Conservation (phyloP, 2,797 vertebrate species). For the Mormyrus hasselquistii region DNA sequence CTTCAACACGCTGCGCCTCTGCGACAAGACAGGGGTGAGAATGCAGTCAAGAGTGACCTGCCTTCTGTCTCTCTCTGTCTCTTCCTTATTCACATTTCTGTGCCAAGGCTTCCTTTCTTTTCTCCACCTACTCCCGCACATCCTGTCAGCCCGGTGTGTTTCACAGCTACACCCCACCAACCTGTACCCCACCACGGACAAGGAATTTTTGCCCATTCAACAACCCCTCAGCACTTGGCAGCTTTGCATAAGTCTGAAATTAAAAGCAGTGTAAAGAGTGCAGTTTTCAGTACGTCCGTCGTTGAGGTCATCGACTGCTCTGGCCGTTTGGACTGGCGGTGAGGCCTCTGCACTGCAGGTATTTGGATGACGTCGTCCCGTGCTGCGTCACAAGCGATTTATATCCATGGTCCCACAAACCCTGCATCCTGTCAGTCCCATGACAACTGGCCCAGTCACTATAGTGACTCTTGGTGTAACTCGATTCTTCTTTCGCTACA, state of each 20-base stretch:
- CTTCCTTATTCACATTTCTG: not conserved
- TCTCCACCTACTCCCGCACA: not conserved
- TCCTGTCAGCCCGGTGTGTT: not conserved
- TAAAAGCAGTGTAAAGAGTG: not conserved
- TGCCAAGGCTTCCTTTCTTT: not conserved
- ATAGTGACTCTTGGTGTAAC: conserved; percentile 1
- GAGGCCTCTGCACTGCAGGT: not conserved
- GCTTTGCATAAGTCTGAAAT: not conserved
- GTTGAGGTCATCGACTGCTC: not conserved
- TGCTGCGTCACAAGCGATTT: not conserved
- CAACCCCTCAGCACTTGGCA: not conserved
- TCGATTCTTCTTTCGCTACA: not conserved
- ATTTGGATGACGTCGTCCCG: not conserved
- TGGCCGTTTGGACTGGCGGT: not conserved
- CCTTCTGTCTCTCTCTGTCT: not conserved
- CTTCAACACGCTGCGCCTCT: conserved; percentile 86
- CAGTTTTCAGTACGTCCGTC: not conserved
- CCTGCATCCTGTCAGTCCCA: not conserved
- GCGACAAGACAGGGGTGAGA: conserved; percentile 95
- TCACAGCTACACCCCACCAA: not conserved
- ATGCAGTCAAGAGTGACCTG: not conserved
- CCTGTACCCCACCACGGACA: not conserved
- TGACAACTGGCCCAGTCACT: conserved; percentile 9
- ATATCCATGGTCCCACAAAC: not conserved
- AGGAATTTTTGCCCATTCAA: not conserved